Evolutionary conservation across 2,113 vertebrate species (phyloP).

Genomic region (Rhynchopsitta pachyrhyncha): DNA sequence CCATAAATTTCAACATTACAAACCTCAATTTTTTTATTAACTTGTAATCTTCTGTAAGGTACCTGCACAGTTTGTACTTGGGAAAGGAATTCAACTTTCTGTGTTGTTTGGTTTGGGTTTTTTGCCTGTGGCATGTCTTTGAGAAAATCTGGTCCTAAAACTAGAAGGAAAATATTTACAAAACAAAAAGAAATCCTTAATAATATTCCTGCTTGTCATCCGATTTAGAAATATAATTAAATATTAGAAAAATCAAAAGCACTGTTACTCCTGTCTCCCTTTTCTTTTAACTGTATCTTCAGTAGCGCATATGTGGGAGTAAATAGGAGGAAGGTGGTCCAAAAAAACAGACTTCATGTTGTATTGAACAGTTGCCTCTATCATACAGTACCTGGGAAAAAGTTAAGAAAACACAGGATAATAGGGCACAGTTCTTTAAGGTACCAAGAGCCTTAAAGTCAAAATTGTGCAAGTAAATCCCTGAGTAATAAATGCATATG

Average conservation of each 20-base stretch:
- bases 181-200: neutral
- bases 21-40: neutral
- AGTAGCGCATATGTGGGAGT: neutral
- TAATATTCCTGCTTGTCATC: neutral
- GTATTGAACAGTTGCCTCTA: neutral
- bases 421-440: neutral
- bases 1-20: neutral
- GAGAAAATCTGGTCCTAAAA: neutral
- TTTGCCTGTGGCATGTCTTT: neutral
- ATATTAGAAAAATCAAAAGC: neutral
- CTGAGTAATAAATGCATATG: neutral
- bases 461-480: neutral
- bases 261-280: neutral
- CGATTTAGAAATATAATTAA: neutral
- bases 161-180: neutral
- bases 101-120: neutral
- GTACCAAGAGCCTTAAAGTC: neutral
- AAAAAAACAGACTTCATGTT: neutral
- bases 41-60: neutral
- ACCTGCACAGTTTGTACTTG: neutral
- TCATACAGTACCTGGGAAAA: neutral
- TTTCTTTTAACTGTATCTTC: neutral
- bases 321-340: neutral
- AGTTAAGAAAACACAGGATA: neutral
- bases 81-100: neutral